Evolutionary conservation across 1,140 invertebrate species (phyloP), one percentile per base, ranked within the genome.

Genomic region (Gryon sp.): DNA sequence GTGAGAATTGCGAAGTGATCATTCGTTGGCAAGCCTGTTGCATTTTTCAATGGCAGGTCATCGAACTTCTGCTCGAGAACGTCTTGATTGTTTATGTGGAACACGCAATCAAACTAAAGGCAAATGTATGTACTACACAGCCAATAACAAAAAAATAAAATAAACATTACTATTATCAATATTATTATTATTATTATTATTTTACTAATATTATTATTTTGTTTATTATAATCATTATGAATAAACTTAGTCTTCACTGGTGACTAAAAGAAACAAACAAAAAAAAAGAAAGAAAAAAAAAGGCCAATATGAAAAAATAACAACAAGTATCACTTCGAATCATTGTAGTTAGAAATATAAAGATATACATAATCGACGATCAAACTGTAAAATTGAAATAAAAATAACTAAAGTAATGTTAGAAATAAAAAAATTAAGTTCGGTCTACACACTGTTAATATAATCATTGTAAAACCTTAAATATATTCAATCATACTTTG

Each of bases 21-120:
- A 57, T 57, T 22, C 45, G 53, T 74, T 65, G 60, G 53, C 45
- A 74, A 59, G 60, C 60, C 70, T 60, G 70, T 48, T 66, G 60
- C 43, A 60, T 24, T 74, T 55, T 59, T 74, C 36, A 65, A 18
- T 20, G 22, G 50, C 53, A 66, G 70, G 43, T 59, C 38, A 74
- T 11, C 65, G 59, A 65, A 65, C 68, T 32, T 26, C 59, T 43
- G 52, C 30, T 63, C 20, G 15, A 63, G 43, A 65, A 59, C 36
- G 43, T 59, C 36, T 65, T 52, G 18, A 52, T 59, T 52, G 40
- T 52, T 52, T 57, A 59, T 50, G 52, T 34, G 9, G 32, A 72
- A 59, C 24, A 52, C 4, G n/a, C 40, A n/a, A 50, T 18, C 59
- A 74, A 65, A 59, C 52, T 43, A 57, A 52, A 65, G 50, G 26